Conservation (phyloP, 2,113 vertebrate species). For the Accipiter cooperii region DNA sequence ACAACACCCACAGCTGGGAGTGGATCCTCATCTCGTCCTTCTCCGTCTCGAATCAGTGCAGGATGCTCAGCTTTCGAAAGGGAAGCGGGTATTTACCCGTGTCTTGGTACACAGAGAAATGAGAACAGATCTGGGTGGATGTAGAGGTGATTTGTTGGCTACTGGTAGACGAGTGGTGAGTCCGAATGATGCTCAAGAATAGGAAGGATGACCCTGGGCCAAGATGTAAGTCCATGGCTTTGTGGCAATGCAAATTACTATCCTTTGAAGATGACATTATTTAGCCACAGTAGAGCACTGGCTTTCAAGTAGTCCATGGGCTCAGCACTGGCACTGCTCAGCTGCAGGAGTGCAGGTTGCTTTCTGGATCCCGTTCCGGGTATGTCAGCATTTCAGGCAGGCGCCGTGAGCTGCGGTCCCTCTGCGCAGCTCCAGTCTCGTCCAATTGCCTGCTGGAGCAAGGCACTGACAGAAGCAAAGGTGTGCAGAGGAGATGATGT, state of each 20-base stretch:
- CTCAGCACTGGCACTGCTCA: background rate
- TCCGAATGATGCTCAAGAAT: background rate
- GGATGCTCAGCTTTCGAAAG: background rate
- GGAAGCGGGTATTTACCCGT: fast-evolving
- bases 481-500: background rate
- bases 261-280: background rate
- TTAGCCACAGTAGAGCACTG: background rate
- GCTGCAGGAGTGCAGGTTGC: background rate
- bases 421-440: background rate
- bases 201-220: background rate
- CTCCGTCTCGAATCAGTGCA: background rate
- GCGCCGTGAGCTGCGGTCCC: fast-evolving
- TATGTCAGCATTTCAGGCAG: background rate
- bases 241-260: background rate
- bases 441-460: background rate
- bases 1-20: background rate
- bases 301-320: background rate
- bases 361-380: background rate
- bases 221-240: fast-evolving
- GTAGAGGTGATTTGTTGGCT: background rate
- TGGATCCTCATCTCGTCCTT: background rate
- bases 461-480: background rate
- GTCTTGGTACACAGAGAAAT: background rate
- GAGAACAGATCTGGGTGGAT: background rate
- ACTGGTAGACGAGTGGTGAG: background rate